These are phyloP conservation scores for Hafferia zeledoni DNA, from an alignment of 2,797 vertebrate species.

Conservation along the genomic window DNA sequence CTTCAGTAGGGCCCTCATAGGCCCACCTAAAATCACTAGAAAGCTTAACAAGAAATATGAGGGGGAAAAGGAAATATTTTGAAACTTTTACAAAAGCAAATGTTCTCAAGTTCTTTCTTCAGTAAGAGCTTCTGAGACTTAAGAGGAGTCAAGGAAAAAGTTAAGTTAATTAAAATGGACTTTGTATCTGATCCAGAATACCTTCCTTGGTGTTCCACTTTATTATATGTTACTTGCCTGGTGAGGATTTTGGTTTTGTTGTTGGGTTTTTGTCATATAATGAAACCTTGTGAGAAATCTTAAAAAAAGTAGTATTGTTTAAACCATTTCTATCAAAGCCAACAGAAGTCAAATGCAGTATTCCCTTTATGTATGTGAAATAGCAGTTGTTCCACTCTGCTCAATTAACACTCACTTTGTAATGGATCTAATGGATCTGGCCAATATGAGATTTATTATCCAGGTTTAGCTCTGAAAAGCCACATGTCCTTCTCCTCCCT, in stretches of 20 bases:
- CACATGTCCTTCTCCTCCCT: neutral
- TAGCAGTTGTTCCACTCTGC: neutral
- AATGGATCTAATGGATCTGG: no score
- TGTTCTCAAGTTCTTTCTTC: neutral
- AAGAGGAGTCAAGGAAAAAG: neutral
- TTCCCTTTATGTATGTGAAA: neutral
- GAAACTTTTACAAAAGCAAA: neutral
- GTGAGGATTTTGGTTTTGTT: neutral
- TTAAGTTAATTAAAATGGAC: neutral
- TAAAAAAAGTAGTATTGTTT: neutral
- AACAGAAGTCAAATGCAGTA: neutral
- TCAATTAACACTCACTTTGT: neutral
- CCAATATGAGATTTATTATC: neutral
- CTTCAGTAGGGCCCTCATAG: neutral
- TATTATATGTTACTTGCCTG: neutral
- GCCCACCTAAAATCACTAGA: neutral
- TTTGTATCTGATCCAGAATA: neutral
- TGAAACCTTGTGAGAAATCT: neutral
- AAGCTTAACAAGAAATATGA: neutral
- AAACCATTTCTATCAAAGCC: neutral
- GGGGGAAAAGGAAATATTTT: neutral
- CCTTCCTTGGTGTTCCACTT: neutral
- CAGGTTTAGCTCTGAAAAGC: neutral
- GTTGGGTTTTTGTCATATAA: neutral
- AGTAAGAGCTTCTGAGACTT: neutral